phyloP scores from a whole-genome alignment of 2,888 invertebrate genomes.

The Ferdinandea cuprea region DNA sequence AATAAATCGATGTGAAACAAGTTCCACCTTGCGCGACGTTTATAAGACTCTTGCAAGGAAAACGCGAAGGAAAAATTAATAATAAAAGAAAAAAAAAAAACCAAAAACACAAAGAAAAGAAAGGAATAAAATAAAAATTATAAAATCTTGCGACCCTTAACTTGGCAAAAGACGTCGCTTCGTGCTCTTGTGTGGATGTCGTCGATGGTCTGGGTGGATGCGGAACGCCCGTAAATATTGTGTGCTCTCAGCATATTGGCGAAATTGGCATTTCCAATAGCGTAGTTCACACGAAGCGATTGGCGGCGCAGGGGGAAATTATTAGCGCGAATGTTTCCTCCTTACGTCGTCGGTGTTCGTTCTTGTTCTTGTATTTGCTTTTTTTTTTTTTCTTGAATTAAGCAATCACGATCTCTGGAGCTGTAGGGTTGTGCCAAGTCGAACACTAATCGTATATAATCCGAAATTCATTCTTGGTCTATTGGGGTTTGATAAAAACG shows the following conservation, averaged over 20 bases:
- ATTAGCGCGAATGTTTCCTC: slow-evolving; percentile 60
- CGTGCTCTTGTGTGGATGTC: slow-evolving; percentile 36
- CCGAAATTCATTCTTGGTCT: slow-evolving; percentile 62
- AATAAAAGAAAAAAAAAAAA: slow-evolving; percentile 54
- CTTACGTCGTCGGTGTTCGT: slow-evolving; percentile 13
- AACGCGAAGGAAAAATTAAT: slow-evolving; percentile 47
- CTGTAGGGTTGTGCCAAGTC: slow-evolving; percentile 13
- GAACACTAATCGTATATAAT: slow-evolving; percentile 67
- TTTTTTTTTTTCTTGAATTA: slow-evolving; percentile 44
- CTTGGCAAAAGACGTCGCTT: slow-evolving; percentile 55
- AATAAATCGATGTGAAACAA: slow-evolving; percentile 73
- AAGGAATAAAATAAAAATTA: slow-evolving; percentile 68
- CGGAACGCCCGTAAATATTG: slow-evolving; percentile 58
- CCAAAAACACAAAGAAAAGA: slow-evolving; percentile 8
- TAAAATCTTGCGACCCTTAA: slow-evolving; percentile 65
- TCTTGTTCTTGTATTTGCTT: too few relatives aligned
- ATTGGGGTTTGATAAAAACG: slow-evolving; percentile 62
- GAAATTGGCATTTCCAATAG: slow-evolving; percentile 67
- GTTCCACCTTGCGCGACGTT: slow-evolving; percentile 62
- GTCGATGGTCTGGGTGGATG: slow-evolving; percentile 31
- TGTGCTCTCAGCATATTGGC: slow-evolving; percentile 69
- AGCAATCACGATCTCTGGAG: slow-evolving; percentile 29
- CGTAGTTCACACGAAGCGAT: slow-evolving; percentile 27
- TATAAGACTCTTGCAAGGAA: slow-evolving; percentile 42
- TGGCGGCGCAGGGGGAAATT: slow-evolving; percentile 48